Conservation (phyloP, 2,797 vertebrate species). For the Lerista edwardsae region DNA sequence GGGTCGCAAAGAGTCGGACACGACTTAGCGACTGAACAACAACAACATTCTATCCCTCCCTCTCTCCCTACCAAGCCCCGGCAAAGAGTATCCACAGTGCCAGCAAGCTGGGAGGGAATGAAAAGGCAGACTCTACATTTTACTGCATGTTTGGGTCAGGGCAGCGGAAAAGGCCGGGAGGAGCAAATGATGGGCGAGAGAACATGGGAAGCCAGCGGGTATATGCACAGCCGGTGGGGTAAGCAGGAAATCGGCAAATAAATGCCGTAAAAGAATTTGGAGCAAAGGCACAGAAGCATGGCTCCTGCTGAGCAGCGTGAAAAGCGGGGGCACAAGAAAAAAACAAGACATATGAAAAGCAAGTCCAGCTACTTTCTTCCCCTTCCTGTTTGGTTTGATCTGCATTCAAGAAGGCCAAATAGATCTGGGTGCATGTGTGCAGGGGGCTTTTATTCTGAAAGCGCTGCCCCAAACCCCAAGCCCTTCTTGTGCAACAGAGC, state of each 20-base stretch:
- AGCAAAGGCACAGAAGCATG: background rate
- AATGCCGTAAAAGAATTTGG: background rate
- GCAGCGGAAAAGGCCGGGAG: slow-evolving; percentile 9
- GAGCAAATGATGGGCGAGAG: background rate
- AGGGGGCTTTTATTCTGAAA: background rate
- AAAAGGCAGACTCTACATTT: too few relatives aligned
- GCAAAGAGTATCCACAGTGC: too few relatives aligned
- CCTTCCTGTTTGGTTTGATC: background rate
- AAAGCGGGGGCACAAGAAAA: background rate
- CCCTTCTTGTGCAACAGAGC: background rate
- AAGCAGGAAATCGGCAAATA: slow-evolving; percentile 4
- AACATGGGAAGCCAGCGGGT: background rate
- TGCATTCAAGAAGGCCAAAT: background rate
- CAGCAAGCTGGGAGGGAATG: too few relatives aligned
- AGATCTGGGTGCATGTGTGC: background rate
- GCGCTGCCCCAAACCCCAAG: too few relatives aligned
- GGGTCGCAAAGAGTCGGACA: too few relatives aligned
- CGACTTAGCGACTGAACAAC: too few relatives aligned
- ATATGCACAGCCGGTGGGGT: background rate
- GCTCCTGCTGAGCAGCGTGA: background rate
- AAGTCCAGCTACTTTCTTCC: too few relatives aligned
- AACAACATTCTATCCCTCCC: too few relatives aligned
- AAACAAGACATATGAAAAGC: background rate
- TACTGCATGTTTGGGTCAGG: background rate
- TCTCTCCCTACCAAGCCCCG: too few relatives aligned